phyloP scores from a whole-genome alignment of 2,888 invertebrate species.

The Adelognathus sp. region DNA sequence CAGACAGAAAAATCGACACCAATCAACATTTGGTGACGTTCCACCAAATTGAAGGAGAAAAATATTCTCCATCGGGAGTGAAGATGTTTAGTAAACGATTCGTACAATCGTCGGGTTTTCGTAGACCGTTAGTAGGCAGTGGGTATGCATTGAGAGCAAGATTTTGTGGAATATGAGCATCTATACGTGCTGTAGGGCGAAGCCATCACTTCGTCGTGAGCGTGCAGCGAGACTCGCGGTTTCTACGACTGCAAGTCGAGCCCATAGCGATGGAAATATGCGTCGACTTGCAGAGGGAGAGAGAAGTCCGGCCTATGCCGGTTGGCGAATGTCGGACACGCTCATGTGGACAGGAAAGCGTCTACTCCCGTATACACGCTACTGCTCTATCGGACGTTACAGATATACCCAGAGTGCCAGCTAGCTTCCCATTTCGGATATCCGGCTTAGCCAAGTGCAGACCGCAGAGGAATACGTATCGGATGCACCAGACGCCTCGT shows the following conservation, averaged over 20 bases:
- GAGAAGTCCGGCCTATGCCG: constrained; percentile 7
- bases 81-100: not conserved
- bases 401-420: constrained; percentile 22
- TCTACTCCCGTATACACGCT: constrained; percentile 35
- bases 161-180: constrained; percentile 47
- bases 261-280: constrained; percentile 53
- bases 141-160: not conserved
- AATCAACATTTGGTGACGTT: too few species aligned
- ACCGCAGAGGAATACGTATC: constrained; percentile 66
- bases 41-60: not conserved
- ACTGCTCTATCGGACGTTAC: constrained; percentile 9
- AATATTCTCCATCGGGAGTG: not conserved
- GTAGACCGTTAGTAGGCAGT: not conserved
- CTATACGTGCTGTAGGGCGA: constrained; percentile 28
- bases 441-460: constrained; percentile 70
- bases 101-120: not conserved
- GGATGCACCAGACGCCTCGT: constrained; percentile 60
- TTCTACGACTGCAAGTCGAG: constrained; percentile 32
- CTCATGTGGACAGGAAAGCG: constrained; percentile 57
- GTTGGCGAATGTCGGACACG: constrained; percentile 53
- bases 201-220: constrained; percentile 21
- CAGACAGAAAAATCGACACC: too few species aligned
- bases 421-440: constrained; percentile 69
- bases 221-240: constrained; percentile 30
- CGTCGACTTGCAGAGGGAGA: constrained; percentile 27